Base-by-base conservation (phyloP, 2,888 invertebrate genomes). In the Empis livida region DNA sequence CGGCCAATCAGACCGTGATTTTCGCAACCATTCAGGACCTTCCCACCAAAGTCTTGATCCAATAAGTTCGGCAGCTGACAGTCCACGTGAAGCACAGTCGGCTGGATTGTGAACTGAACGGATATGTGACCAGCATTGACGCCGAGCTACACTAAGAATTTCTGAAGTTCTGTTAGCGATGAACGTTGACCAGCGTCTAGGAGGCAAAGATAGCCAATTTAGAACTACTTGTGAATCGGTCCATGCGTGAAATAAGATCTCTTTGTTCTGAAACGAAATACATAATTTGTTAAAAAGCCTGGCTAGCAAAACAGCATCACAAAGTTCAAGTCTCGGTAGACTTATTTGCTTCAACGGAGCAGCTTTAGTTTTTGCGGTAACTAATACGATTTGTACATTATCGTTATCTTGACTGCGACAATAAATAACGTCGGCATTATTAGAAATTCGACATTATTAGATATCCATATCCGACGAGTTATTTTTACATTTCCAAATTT, bases 211-310 rank as follows among this genome's bases (percentile, higher is more conserved):
- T 2, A 61, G 42, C 60, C 61, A 63, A 32, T 52, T 49, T 1
- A 61, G 45, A 2, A 57, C 57, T 10, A 61, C 57, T n/a, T 54
- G 55, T 0, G 59, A 62, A 46, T 64, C 62, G 2, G 57, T 53
- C 55, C 54, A 59, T 20, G 49, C 53, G 15, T 30, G 49, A 4
- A 49, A 27, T 40, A 47, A 15, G 6, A 15, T 17, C 32, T 51
- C 27, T 10, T 20, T 20, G 5, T 20, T 20, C 20, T 20, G 20
- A 5, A 20, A 20, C 20, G 20, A 20, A 20, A 20, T 5, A 5
- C 3, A 20, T 20, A 20, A 20, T 20, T 20, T 20, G 5, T 20
- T 20, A 20, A 20, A 20, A 5, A 20, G 5, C 5, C 20, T 20
- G 2, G 45, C 38, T 43, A 56, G 14, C 5, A 49, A 14, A 5